phyloP scores from a whole-genome alignment of 2,113 vertebrate genomes.

The Spheniscus mendiculus region DNA sequence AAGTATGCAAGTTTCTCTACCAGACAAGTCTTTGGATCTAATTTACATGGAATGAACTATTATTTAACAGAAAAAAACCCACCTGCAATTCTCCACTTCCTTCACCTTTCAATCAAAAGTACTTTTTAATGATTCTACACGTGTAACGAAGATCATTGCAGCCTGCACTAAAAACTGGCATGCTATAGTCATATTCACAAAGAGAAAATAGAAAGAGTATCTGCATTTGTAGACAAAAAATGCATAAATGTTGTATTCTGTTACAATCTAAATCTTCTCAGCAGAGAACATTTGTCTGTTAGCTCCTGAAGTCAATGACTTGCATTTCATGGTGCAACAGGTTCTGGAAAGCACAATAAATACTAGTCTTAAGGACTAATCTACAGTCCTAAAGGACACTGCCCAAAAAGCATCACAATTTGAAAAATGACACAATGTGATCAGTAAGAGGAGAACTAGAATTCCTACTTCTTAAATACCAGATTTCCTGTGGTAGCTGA shows the following conservation, averaged over 20 bases:
- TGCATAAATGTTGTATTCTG: fast-evolving
- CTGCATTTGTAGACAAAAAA: neutral
- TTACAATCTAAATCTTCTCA: neutral
- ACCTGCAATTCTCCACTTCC: neutral
- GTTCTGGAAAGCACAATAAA: neutral
- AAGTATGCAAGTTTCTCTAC: neutral
- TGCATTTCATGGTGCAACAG: neutral
- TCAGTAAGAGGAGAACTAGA: neutral
- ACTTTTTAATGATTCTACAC: neutral
- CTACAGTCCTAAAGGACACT: neutral
- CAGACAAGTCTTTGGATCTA: neutral
- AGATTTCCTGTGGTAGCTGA: neutral
- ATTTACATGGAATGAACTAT: neutral
- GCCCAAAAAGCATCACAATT: neutral
- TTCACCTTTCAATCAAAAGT: neutral
- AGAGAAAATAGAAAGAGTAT: neutral
- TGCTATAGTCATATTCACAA: neutral
- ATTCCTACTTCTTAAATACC: neutral
- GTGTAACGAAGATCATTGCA: neutral
- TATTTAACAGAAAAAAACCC: neutral
- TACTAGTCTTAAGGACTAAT: neutral
- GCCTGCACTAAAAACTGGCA: neutral
- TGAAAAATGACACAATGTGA: neutral
- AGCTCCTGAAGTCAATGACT: neutral
- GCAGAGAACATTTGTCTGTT: neutral